Base-by-base conservation (phyloP, 2,888 invertebrate genomes). In the Cecidostiba fungosa region DNA sequence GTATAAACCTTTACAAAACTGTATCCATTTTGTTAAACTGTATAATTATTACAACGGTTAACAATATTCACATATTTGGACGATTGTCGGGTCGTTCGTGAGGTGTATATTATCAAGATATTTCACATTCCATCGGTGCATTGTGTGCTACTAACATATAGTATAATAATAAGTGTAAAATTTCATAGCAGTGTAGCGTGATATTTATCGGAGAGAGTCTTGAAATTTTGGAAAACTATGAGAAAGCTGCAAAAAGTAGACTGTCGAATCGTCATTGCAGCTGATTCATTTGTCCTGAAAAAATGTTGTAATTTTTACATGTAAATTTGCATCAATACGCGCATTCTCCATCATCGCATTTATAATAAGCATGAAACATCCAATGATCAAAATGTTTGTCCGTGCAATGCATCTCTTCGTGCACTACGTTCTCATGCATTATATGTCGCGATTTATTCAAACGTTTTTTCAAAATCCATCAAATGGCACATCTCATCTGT, bases 61-160 rank as follows among this genome's bases (percentile, higher is more conserved):
- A 80, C 76, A 74, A 47, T 80, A 85, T 76, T 80, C 80, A 74
- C 50, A 79, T 84, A 23, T 76, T 50, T 39, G 62, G 54, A 69
- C 82, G 77, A 82, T 77, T 54, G 69, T 79, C 73, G 70, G 79
- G 76, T 70, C 74, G 19, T 72, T 50, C 16, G 39, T 23, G 39
- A n/a, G 23, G 39, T 39, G 43, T 59, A n/a, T n/a, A n/a, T n/a
- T n/a, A n/a, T n/a, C 19, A 12, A n/a, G n/a, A 72, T 12, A 12
- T 43, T 36, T 23, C 39, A n/a, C 36, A 39, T n/a, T 72, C 43
- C 23, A 39, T 72, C 70, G 39, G 43, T 14, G 43, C 43, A 39
- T 39, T 72, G 23, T 12, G 66, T 5, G 12, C 72, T 12, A n/a
- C 12, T 43, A 72, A 72, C 23, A 72, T n/a, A 4, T n/a, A 72